phyloP scores from a whole-genome alignment of 2,113 vertebrate genomes.

The Sula dactylatra region DNA sequence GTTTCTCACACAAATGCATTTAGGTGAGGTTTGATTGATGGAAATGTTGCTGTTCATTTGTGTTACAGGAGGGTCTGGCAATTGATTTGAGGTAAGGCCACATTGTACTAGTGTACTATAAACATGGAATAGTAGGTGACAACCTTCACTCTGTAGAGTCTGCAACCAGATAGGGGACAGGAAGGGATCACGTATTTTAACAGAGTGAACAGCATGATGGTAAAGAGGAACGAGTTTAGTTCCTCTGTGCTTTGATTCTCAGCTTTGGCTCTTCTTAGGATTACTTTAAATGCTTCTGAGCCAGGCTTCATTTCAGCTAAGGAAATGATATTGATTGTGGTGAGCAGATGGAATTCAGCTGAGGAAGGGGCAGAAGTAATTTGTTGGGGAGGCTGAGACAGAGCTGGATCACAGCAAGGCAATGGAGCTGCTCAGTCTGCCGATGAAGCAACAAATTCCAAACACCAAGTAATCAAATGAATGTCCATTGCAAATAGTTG shows the following conservation, averaged over 20 bases:
- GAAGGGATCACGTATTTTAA: background rate
- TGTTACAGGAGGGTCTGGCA: background rate
- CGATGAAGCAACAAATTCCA: background rate
- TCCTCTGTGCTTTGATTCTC: background rate
- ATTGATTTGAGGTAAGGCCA: background rate
- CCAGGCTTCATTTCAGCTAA: background rate
- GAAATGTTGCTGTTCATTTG: constrained; percentile 26
- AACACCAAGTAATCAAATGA: background rate
- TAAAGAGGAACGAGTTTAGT: background rate
- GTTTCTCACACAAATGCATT: background rate
- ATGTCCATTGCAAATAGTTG: background rate
- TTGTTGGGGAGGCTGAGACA: background rate
- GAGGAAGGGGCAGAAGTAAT: background rate
- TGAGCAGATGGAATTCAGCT: background rate
- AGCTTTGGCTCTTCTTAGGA: background rate
- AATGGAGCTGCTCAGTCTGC: background rate
- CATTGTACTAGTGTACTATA: background rate
- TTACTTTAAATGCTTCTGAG: background rate
- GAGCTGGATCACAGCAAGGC: background rate
- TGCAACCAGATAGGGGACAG: background rate
- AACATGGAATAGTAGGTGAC: background rate
- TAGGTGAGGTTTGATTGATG: constrained; percentile 38
- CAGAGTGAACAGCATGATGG: background rate
- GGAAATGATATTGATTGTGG: background rate
- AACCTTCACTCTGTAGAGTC: background rate